phyloP scores from a whole-genome alignment of 2,797 vertebrate species.

The Crypturellus tataupa region DNA sequence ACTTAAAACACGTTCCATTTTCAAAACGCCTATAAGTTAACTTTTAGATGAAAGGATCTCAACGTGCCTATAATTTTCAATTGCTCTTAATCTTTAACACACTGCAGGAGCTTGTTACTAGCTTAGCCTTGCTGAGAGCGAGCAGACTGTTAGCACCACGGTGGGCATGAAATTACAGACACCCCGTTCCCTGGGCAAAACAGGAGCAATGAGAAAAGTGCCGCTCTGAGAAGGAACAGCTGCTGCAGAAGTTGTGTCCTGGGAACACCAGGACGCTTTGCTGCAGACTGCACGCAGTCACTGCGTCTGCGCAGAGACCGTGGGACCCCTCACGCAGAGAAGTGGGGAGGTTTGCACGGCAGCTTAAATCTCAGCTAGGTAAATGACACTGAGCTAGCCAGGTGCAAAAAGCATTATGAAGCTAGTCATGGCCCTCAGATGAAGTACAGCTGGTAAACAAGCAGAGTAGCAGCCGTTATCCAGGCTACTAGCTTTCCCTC shows the following conservation, averaged over 20 bases:
- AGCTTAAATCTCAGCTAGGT: slow-evolving; percentile 2
- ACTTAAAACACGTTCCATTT: neutral
- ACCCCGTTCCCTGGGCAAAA: neutral
- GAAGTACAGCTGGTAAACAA: neutral
- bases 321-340: neutral
- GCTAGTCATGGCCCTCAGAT: neutral
- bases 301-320: neutral
- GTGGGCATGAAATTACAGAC: neutral
- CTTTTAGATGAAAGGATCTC: neutral
- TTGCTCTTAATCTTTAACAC: neutral
- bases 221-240: neutral
- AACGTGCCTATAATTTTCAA: neutral
- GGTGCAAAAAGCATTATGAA: neutral
- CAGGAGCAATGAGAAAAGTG: neutral
- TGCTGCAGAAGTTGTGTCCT: neutral
- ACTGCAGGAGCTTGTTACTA: neutral
- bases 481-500: neutral
- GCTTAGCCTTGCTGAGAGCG: neutral
- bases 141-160: neutral
- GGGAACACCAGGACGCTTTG: neutral
- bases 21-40: neutral
- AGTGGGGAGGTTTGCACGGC: neutral
- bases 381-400: slow-evolving; percentile 31
- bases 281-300: neutral
- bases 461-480: neutral